Conservation (phyloP, 2,797 vertebrate species). For the Paramormyrops hopkinsi region DNA sequence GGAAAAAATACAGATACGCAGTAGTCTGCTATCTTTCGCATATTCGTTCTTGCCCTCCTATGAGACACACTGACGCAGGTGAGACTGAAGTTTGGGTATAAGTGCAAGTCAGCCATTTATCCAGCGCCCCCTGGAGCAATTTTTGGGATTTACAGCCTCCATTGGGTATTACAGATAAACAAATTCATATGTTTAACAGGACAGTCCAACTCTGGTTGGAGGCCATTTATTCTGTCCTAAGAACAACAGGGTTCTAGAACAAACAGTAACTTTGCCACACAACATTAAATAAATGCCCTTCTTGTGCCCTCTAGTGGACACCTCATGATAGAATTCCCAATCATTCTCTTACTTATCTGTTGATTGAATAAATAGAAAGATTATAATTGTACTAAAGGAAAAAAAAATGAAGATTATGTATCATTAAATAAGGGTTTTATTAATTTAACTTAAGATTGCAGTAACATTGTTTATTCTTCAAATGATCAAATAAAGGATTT, state of each 20-base stretch:
- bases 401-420: not conserved
- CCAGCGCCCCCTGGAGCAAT: not conserved
- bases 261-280: not conserved
- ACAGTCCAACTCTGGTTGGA: not conserved
- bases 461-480: not conserved
- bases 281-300: not conserved
- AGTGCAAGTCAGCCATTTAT: not conserved
- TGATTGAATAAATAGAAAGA: not conserved
- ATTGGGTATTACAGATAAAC: not conserved
- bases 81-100: not conserved
- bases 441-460: conserved; percentile 1
- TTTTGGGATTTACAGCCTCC: not conserved
- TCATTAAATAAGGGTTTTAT: not conserved
- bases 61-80: not conserved
- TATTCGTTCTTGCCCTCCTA: not conserved
- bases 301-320: not conserved
- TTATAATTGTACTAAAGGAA: not conserved
- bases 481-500: not conserved
- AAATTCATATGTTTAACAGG: not conserved
- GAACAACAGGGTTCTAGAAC: not conserved
- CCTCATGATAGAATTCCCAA: not conserved
- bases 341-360: not conserved
- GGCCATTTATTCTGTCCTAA: not conserved
- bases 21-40: not conserved
- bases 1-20: not conserved